phyloP scores from a whole-genome alignment of 2,113 vertebrate genomes.

The Fukomys damarensis region DNA sequence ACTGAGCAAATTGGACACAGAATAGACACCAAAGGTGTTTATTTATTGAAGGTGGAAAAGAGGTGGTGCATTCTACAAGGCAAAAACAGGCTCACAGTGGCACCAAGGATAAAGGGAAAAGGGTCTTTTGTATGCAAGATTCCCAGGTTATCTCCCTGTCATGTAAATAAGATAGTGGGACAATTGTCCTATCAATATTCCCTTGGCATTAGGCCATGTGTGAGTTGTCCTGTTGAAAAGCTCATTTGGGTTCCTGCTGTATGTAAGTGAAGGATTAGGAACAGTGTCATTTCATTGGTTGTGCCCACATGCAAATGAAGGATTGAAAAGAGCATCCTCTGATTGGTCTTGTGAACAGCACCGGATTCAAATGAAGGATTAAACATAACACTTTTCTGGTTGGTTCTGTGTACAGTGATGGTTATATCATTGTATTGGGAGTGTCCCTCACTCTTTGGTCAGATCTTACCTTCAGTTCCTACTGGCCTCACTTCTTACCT shows the following conservation, averaged over 20 bases:
- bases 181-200: neutral
- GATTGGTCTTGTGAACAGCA: neutral
- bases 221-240: neutral
- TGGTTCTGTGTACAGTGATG: neutral
- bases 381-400: neutral
- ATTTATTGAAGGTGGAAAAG: neutral
- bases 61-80: neutral
- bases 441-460: neutral
- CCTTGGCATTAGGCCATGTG: neutral
- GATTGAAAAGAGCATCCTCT: neutral
- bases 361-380: neutral
- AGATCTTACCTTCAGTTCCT: neutral
- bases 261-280: neutral
- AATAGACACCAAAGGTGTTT: neutral
- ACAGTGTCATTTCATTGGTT: neutral
- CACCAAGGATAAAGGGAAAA: neutral
- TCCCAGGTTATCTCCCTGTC: neutral
- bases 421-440: neutral
- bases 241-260: neutral
- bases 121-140: neutral
- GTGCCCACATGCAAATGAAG: neutral
- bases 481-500: neutral
- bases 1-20: neutral
- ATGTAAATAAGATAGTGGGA: neutral
- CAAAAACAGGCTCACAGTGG: neutral